A percentile compares a stretch with the other conserved stretches of the same genome.
Evolutionary conservation across 2,797 vertebrate species (phyloP).

Genomic region (Ambastaia sidthimunki): DNA sequence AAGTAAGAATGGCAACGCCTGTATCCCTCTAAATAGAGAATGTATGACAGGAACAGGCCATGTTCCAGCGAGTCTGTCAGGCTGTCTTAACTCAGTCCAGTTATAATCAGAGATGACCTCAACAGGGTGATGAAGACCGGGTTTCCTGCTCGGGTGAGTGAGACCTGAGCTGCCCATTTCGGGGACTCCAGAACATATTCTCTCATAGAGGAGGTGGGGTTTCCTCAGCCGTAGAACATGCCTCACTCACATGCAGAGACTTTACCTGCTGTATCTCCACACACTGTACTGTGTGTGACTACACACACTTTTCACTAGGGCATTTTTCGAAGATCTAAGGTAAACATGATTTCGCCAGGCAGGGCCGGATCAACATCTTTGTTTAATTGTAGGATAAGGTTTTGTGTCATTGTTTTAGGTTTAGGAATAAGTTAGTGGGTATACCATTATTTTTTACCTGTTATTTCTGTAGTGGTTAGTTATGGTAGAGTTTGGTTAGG

Average conservation of each 20-base stretch:
- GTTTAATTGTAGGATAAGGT: too few relatives aligned
- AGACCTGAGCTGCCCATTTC: slow-evolving; percentile 41
- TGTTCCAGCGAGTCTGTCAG: slow-evolving; percentile 12
- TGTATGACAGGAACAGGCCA: slow-evolving; percentile 50
- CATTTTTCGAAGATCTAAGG: not conserved
- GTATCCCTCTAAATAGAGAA: slow-evolving; percentile 37
- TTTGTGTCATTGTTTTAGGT: too few relatives aligned
- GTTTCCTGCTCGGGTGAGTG: slow-evolving; percentile 50
- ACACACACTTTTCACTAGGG: not conserved
- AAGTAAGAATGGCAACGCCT: slow-evolving; percentile 41
- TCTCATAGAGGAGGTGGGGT: slow-evolving; percentile 77
- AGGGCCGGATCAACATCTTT: too few relatives aligned
- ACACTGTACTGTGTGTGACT: not conserved
- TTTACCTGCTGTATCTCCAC: slow-evolving; percentile 33
- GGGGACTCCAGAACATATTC: slow-evolving; percentile 70
- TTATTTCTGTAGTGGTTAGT: too few relatives aligned
- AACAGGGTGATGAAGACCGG: slow-evolving; percentile 51
- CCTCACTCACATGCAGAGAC: slow-evolving; percentile 42
- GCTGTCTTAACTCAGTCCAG: slow-evolving; percentile 37
- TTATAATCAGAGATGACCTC: slow-evolving; percentile 62
- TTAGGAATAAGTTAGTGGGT: not conserved
- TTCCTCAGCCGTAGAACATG: slow-evolving; percentile 69
- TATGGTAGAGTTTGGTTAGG: too few relatives aligned
- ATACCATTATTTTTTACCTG: too few relatives aligned
- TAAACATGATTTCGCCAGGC: too few relatives aligned